Percentiles rank a stretch among this genome's conserved stretches.
Conservation (phyloP, 1,140 invertebrate genomes). For the Heterodera carotae region DNA sequence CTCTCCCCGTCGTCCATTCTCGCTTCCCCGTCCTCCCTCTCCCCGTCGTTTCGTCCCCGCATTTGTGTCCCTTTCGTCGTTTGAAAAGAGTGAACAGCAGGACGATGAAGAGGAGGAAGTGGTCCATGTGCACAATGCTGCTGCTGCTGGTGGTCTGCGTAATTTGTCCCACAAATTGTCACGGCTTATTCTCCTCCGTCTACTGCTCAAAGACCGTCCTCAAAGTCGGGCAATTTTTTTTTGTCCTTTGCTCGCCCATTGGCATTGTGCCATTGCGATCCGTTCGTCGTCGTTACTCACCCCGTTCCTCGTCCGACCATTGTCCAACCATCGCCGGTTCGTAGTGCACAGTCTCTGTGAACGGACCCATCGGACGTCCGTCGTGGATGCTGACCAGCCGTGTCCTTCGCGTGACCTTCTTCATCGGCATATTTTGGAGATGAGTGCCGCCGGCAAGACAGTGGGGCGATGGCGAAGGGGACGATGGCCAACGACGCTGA, state of each 20-base stretch:
- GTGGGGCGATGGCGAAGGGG: background rate
- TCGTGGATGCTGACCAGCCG: slow-evolving; percentile 64
- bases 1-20: no score
- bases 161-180: background rate
- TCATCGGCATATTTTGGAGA: slow-evolving; percentile 37
- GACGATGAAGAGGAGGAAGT: background rate
- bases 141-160: no score
- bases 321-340: slow-evolving; percentile 22
- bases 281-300: background rate
- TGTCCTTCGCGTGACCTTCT: slow-evolving; percentile 49
- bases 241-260: no score
- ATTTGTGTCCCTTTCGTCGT: background rate
- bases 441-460: background rate
- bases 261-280: no score
- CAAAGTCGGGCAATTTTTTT: background rate
- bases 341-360: slow-evolving; percentile 57
- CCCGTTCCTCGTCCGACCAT: background rate
- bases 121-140: background rate
- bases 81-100: background rate
- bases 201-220: background rate
- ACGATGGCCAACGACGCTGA: background rate
- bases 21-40: background rate
- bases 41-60: background rate
- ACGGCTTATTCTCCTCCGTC: background rate
- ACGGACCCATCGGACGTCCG: slow-evolving; percentile 60